Evolutionary conservation across 2,888 invertebrate species (phyloP), one percentile per base, ranked within the genome.

Genomic region (Caenorhabditis uteleia): DNA sequence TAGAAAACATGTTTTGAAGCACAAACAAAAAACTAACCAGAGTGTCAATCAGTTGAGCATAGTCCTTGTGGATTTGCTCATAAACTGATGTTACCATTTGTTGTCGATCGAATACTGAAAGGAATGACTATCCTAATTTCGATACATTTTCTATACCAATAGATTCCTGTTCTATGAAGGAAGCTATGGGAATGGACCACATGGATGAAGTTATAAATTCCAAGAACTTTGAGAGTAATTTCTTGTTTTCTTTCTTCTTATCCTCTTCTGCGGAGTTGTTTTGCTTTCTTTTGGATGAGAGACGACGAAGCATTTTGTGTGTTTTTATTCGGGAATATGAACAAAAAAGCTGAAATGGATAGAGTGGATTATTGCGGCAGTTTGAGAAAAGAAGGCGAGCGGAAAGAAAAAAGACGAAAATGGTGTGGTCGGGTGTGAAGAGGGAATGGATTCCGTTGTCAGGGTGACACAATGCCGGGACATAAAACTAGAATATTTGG

Each of bases 51-150:
- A 86, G 68, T 47, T 78, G 70, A 31, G 82, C 79, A 72, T 84
- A 86, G 21, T 83, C 80, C 43, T 75, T 73, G 75, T 85, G 84
- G 26, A 84, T 73, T 40, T 77, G 70, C 51, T 79, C 75, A 75
- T 85, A 85, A 47, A 84, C 82, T 23, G 79, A 45, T 0, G 60
- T 75, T 48, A 84, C 83, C 58, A 83, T 84, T 62, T 80, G 78
- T 48, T 80, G 82, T 16, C 85, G 83, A 57, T 86, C 85, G 81
- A 86, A 86, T 23, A 85, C 86, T 86, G 78, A 51, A 83, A 81
- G 40, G 7, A 21, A 16, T 25, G 6, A n/a, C n/a, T n/a, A n/a
- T n/a, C n/a, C n/a, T n/a, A n/a, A n/a, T n/a, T n/a, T n/a, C n/a
- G n/a, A n/a, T n/a, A n/a, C n/a, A n/a, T n/a, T n/a, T n/a, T n/a